A percentile compares a stretch with the other conserved stretches of the same genome.
Evolutionary conservation across 2,888 invertebrate species (phyloP).

Genomic region (Choreutis nemorana): DNA sequence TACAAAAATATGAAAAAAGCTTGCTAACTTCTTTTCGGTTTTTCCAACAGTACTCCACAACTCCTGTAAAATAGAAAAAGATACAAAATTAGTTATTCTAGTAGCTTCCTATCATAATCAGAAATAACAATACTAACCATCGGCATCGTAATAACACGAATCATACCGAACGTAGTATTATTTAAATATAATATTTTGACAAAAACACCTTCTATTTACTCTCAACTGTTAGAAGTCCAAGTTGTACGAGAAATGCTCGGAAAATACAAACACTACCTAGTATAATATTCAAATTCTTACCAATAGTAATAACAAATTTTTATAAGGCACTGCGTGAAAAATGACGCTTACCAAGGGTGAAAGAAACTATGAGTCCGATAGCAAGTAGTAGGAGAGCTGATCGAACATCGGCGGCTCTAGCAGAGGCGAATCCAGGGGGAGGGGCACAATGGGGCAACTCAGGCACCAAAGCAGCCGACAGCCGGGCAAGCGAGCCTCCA

Average conservation of each 20-base stretch:
- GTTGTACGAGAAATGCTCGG: too few species aligned
- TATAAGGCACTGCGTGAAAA: too few species aligned
- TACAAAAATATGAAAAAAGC: slow-evolving; percentile 17
- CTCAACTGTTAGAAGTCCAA: slow-evolving; percentile 11
- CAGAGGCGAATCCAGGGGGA: slow-evolving; percentile 64
- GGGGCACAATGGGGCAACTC: slow-evolving; percentile 64
- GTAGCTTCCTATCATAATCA: too few species aligned
- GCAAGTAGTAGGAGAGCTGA: slow-evolving; percentile 63
- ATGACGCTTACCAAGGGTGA: slow-evolving; percentile 33
- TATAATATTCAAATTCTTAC: slow-evolving; percentile 7
- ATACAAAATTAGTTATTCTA: too few species aligned
- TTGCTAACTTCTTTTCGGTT: slow-evolving; percentile 26
- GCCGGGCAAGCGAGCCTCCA: slow-evolving; percentile 36
- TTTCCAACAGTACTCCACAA: slow-evolving; percentile 47
- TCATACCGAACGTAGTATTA: too few species aligned
- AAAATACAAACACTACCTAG: slow-evolving; percentile 15
- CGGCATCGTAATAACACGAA: too few species aligned
- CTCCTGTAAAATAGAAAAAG: too few species aligned
- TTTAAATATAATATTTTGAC: slow-evolving; percentile 13
- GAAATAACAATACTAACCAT: too few species aligned
- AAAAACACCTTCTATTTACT: slow-evolving; percentile 7
- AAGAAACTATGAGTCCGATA: slow-evolving; percentile 41
- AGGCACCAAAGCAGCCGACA: slow-evolving; percentile 44
- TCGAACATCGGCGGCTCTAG: slow-evolving; percentile 65
- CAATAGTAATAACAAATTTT: neutral